Percentiles rank a stretch among this genome's conserved stretches.
phyloP scores from a whole-genome alignment of 2,888 invertebrate genomes.

The Schrankia costaestrigalis region DNA sequence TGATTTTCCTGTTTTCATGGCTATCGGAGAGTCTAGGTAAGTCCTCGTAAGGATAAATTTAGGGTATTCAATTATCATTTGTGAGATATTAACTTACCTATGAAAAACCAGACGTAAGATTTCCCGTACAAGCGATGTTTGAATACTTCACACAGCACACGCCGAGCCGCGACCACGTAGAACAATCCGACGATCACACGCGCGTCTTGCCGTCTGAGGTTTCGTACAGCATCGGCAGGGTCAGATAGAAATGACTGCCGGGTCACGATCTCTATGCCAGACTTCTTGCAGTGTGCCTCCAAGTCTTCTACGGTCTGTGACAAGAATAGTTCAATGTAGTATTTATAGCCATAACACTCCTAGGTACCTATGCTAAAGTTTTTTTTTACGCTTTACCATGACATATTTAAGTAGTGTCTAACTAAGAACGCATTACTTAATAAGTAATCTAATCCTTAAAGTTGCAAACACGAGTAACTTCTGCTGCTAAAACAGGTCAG shows the following conservation, averaged over 20 bases:
- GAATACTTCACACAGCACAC: slow-evolving; percentile 98
- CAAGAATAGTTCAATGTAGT: slow-evolving; percentile 18
- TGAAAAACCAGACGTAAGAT: slow-evolving; percentile 99
- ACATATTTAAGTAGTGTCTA: too few relatives aligned
- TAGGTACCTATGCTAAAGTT: too few relatives aligned
- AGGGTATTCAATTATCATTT: too few relatives aligned
- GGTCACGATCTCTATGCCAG: slow-evolving; percentile 96
- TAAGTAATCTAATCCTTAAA: too few relatives aligned
- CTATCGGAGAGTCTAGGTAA: too few relatives aligned
- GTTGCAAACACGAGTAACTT: too few relatives aligned
- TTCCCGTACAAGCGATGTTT: slow-evolving; percentile 96
- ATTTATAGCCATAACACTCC: too few relatives aligned
- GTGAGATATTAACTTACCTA: slow-evolving; percentile 83
- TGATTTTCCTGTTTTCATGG: too few relatives aligned
- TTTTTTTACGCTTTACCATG: too few relatives aligned
- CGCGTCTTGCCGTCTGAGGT: slow-evolving; percentile 96
- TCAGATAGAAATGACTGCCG: slow-evolving; percentile 98
- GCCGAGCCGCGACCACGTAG: slow-evolving; percentile 97
- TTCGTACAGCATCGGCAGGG: slow-evolving; percentile 97
- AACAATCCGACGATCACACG: slow-evolving; percentile 98
- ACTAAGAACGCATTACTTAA: too few relatives aligned
- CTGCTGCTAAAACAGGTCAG: too few relatives aligned
- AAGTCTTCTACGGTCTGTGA: slow-evolving; percentile 97
- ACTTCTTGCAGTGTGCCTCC: slow-evolving; percentile 94
- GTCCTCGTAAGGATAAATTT: too few relatives aligned